Conservation (phyloP, 1,140 invertebrate species). For the Dolichoris vasculosae region DNA sequence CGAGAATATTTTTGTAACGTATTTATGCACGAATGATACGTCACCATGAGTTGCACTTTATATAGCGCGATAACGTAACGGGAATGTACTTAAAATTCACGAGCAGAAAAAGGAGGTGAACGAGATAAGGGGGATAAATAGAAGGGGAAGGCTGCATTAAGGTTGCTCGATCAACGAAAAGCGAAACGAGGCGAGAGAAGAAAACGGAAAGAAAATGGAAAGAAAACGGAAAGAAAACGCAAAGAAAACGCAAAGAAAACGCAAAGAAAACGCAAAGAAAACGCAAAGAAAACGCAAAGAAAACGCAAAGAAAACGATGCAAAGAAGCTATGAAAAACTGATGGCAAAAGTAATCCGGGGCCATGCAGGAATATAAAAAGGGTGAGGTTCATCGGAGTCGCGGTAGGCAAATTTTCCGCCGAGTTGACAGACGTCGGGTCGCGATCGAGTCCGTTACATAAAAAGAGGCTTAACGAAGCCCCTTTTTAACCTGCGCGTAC, state of each 20-base stretch:
- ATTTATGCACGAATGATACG: background rate
- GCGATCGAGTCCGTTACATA: conserved; percentile 66
- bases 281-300: no score
- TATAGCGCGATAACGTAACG: background rate
- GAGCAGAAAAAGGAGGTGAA: background rate
- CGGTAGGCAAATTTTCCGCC: conserved; percentile 55
- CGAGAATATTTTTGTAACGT: background rate
- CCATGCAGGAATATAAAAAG: background rate
- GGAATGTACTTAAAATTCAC: background rate
- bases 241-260: no score
- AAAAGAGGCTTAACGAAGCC: conserved; percentile 69
- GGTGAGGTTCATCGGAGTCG: background rate
- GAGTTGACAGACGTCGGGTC: conserved; percentile 58
- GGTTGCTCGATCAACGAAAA: background rate
- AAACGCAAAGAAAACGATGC: no score
- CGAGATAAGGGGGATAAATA: background rate
- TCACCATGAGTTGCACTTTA: background rate
- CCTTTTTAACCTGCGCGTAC: conserved; percentile 39
- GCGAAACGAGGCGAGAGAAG: background rate
- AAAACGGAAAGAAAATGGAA: no score
- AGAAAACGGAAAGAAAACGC: no score
- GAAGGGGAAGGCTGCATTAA: background rate
- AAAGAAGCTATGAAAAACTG: background rate
- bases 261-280: no score
- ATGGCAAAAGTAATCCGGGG: background rate